A percentile compares a stretch with the other conserved stretches of the same genome.
phyloP scores from a whole-genome alignment of 53 echinoderm and acorn worm genomes.

The Paelopatides confundens region DNA sequence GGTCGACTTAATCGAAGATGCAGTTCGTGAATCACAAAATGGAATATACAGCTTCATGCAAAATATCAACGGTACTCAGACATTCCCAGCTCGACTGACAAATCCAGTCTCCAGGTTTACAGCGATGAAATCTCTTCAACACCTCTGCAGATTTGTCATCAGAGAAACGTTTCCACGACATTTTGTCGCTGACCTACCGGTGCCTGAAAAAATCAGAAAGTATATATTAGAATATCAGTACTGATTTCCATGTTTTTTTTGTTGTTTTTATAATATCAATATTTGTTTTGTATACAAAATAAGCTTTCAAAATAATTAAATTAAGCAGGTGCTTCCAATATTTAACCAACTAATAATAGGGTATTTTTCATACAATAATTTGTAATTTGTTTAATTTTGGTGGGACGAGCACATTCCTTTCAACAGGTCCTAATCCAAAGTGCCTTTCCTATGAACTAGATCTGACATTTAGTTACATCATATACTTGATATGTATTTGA shows the following conservation, averaged over 20 bases:
- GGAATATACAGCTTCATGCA: conserved; percentile 96
- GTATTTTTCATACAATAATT: background rate
- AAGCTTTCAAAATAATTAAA: background rate
- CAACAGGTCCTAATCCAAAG: background rate
- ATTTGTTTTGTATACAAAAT: background rate
- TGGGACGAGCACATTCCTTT: background rate
- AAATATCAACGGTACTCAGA: conserved; percentile 82
- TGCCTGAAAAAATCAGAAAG: conserved; percentile 87
- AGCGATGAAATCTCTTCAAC: conserved; percentile 87
- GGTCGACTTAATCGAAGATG: conserved; percentile 81
- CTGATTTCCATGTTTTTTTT: background rate
- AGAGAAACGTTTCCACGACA: conserved; percentile 88
- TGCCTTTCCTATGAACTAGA: background rate
- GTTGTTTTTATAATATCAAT: background rate
- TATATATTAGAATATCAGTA: conserved; percentile 97
- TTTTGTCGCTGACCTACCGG: conserved; percentile 82
- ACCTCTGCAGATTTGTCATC: conserved; percentile 93
- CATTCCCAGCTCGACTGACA: conserved; percentile 90
- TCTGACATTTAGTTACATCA: too few relatives aligned
- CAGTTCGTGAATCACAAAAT: conserved; percentile 82
- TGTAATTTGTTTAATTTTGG: background rate
- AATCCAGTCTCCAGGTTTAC: conserved; percentile 89
- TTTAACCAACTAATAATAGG: background rate
- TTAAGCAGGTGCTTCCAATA: background rate
- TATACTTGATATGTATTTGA: too few relatives aligned